phyloP scores from a whole-genome alignment of 2,797 vertebrate genomes.

The Acrossocheilus wenchowensis region DNA sequence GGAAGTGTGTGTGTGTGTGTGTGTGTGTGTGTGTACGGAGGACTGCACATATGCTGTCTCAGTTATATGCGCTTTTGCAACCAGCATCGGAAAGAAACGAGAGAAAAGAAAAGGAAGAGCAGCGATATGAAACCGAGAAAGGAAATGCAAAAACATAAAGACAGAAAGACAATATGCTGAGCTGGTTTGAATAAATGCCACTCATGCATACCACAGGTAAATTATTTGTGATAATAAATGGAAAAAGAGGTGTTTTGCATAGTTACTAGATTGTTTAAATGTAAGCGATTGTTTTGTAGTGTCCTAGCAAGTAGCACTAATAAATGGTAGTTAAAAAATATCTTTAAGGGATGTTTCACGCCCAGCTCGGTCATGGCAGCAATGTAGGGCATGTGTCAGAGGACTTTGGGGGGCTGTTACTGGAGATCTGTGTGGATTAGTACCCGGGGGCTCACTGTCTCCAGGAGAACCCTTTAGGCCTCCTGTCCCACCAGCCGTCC shows the following conservation, averaged over 20 bases:
- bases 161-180: constrained; percentile 9
- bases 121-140: constrained; percentile 10
- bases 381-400: constrained; percentile 55
- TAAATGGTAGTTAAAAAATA: neutral
- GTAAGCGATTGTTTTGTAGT: neutral
- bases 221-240: constrained; percentile 32
- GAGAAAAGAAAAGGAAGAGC: constrained; percentile 1
- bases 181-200: constrained; percentile 35
- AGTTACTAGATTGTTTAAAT: neutral
- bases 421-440: constrained; percentile 60
- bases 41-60: constrained; percentile 29
- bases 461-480: constrained; percentile 16
- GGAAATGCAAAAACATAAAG: constrained; percentile 9
- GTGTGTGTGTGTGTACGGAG: constrained; percentile 11
- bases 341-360: constrained; percentile 19
- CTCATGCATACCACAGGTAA: constrained; percentile 31
- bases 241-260: neutral
- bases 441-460: constrained; percentile 46
- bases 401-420: constrained; percentile 27
- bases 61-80: constrained; percentile 14
- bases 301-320: neutral
- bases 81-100: constrained; percentile 15
- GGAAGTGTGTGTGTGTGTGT: constrained; percentile 38
- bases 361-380: constrained; percentile 42
- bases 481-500: neutral